These are phyloP conservation scores for Noctua fimbriata DNA, from an alignment of 2,888 invertebrate genomes.

Conservation along the genomic window DNA sequence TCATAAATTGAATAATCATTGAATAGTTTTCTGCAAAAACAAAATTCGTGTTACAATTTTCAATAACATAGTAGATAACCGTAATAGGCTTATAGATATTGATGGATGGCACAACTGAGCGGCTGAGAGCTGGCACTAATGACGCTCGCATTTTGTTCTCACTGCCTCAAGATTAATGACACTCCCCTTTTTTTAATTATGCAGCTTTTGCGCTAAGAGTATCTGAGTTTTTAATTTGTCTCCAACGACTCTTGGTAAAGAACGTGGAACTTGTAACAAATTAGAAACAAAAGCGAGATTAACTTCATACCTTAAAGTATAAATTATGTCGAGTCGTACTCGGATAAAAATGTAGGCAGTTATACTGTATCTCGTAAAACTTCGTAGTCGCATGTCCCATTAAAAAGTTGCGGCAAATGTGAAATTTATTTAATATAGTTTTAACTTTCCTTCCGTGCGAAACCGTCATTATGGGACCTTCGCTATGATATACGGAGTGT, in stretches of 20 bases:
- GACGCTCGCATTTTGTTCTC: constrained; percentile 77
- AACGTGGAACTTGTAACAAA: constrained; percentile 62
- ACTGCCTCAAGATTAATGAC: constrained; percentile 78
- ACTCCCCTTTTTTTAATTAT: constrained; percentile 83
- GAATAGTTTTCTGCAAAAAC: not conserved
- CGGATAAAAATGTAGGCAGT: constrained; percentile 24
- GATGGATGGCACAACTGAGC: constrained; percentile 72
- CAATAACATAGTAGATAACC: not conserved
- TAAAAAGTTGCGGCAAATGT: constrained; percentile 35
- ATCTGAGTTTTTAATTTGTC: constrained; percentile 73
- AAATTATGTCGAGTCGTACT: constrained; percentile 30
- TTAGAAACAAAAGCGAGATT: constrained; percentile 63
- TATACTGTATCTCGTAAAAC: constrained; percentile 31
- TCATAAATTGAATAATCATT: not conserved
- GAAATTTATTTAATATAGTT: constrained; percentile 60
- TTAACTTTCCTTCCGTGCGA: constrained; percentile 59
- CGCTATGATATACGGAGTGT: constrained; percentile 30
- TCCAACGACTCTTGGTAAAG: constrained; percentile 53
- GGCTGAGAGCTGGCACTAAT: constrained; percentile 70
- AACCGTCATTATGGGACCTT: constrained; percentile 38
- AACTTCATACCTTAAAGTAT: constrained; percentile 47
- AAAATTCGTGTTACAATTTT: not conserved
- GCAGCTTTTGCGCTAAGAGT: constrained; percentile 73
- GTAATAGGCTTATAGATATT: constrained; percentile 69
- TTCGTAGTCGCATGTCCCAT: constrained; percentile 34